These are phyloP conservation scores for Sitodiplosis mosellana DNA, from an alignment of 1,140 invertebrate genomes.

Conservation along the genomic window DNA sequence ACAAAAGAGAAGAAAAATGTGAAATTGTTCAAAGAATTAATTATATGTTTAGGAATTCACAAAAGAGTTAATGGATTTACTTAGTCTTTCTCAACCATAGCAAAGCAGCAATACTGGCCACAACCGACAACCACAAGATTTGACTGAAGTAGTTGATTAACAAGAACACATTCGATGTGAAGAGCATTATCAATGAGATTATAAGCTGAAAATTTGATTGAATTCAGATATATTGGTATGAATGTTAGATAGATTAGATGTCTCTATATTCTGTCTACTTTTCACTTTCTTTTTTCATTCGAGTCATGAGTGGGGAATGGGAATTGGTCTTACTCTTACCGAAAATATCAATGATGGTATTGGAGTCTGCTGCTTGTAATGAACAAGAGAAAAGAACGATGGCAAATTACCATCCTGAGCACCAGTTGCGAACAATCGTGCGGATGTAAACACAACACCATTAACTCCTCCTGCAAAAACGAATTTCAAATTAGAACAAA, in stretches of 20 bases:
- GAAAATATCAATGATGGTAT: constrained; percentile 64
- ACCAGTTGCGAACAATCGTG: constrained; percentile 54
- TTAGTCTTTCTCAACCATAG: constrained; percentile 50
- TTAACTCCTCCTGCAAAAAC: constrained; percentile 47
- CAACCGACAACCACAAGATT: constrained; percentile 59
- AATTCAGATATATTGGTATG: too few relatives aligned
- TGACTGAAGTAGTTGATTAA: constrained; percentile 68
- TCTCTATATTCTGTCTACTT: too few relatives aligned
- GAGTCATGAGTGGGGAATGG: too few relatives aligned
- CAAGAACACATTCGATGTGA: constrained; percentile 45
- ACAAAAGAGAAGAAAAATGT: constrained; percentile 1
- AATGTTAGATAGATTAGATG: too few relatives aligned
- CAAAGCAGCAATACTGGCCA: constrained; percentile 55
- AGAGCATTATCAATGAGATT: constrained; percentile 50
- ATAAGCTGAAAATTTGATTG: constrained; percentile 50
- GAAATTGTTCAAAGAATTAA: not conserved
- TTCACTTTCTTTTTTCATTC: too few relatives aligned
- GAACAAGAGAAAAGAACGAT: constrained; percentile 56
- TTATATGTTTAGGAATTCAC: not conserved
- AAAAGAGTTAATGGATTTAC: constrained; percentile 6
- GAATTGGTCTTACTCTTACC: constrained; percentile 34
- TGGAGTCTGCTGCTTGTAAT: constrained; percentile 54
- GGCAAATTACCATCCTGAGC: constrained; percentile 71
- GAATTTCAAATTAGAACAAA: too few relatives aligned
- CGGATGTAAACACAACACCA: constrained; percentile 79